phyloP scores from a whole-genome alignment of 2,888 invertebrate species.

The Agrilus biguttatus region DNA sequence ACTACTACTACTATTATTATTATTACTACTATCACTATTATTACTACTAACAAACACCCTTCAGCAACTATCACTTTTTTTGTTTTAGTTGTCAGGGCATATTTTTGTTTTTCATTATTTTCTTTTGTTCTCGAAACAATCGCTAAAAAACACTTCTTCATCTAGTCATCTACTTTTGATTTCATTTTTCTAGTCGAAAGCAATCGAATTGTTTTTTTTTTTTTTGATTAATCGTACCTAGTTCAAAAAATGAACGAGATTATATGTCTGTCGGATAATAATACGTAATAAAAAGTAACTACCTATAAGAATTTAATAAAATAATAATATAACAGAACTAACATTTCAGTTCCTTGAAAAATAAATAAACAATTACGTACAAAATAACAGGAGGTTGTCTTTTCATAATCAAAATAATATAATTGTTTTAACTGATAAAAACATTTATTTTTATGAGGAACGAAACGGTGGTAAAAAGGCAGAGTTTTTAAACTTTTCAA shows the following conservation, averaged over 20 bases:
- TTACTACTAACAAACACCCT: slow-evolving; percentile 1
- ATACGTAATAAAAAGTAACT: slow-evolving; percentile 23
- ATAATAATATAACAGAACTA: no score
- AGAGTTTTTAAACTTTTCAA: no score
- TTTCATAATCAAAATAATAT: no score
- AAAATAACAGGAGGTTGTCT: no score
- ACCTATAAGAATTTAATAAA: no score
- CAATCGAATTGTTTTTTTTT: slow-evolving; percentile 21
- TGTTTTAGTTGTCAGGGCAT: not conserved
- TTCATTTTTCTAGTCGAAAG: slow-evolving; percentile 2
- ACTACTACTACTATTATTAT: slow-evolving; percentile 1
- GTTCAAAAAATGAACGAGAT: slow-evolving; percentile 11
- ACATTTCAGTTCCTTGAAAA: no score
- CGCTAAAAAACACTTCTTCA: no score
- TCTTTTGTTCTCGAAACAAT: slow-evolving; percentile 2
- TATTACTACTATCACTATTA: not conserved
- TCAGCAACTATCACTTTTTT: not conserved
- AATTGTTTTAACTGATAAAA: no score
- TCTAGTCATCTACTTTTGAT: no score
- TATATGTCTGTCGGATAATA: slow-evolving; percentile 20
- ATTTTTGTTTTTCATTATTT: slow-evolving; percentile 12
- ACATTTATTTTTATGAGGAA: no score
- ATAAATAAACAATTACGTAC: no score
- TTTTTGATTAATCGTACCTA: slow-evolving; percentile 17
- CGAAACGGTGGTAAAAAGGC: no score